Evolutionary conservation across 2,113 vertebrate genomes (phyloP).

Genomic region (Empidonax traillii): DNA sequence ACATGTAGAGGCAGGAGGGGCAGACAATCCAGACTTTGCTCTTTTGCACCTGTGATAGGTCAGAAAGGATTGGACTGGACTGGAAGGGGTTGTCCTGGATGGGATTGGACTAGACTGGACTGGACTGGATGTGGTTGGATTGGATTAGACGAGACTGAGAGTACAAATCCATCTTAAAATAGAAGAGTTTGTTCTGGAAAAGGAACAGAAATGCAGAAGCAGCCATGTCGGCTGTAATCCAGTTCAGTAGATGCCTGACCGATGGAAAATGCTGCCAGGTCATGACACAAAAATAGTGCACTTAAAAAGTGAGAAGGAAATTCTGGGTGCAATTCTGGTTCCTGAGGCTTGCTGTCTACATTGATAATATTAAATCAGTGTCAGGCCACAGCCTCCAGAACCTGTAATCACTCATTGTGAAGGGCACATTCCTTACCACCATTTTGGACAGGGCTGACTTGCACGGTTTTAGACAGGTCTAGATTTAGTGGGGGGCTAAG

Average conservation of each 20-base stretch:
- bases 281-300: not conserved
- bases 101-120: not conserved
- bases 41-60: not conserved
- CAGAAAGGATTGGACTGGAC: not conserved
- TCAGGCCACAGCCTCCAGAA: not conserved
- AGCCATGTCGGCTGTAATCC: not conserved
- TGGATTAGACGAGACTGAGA: not conserved
- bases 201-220: not conserved
- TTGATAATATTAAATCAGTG: not conserved
- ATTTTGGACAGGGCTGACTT: not conserved
- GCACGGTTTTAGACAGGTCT: not conserved
- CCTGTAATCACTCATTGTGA: not conserved
- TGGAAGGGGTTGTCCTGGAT: not conserved
- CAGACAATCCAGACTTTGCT: not conserved
- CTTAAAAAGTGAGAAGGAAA: not conserved
- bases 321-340: not conserved
- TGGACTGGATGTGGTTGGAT: not conserved
- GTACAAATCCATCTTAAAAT: not conserved
- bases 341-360: not conserved
- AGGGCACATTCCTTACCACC: not conserved
- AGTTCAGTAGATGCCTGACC: not conserved
- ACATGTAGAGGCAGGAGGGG: fast-evolving
- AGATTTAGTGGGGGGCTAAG: not conserved
- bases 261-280: not conserved
- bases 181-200: not conserved